phyloP scores from a whole-genome alignment of 1,140 invertebrate genomes.

The Babylonia areolata region DNA sequence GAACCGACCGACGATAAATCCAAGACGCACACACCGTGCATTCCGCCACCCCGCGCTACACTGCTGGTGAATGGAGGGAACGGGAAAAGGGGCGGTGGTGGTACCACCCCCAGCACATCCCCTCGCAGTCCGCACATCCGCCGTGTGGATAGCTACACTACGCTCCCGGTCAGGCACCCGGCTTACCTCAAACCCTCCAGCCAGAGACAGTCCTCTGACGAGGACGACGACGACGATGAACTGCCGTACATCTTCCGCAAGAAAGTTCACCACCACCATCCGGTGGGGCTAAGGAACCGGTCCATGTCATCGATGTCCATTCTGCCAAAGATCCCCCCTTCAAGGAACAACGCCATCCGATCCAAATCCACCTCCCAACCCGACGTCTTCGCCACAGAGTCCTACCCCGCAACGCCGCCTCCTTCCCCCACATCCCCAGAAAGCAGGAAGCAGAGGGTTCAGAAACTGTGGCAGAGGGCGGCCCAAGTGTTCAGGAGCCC shows the following conservation, averaged over 20 bases:
- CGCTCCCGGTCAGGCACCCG: neutral
- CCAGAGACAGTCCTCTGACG: neutral
- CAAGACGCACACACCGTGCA: too few species aligned
- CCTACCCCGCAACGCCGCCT: too few species aligned
- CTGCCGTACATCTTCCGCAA: neutral
- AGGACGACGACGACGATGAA: neutral
- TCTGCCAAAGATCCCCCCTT: neutral
- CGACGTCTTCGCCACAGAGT: neutral
- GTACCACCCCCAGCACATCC: neutral
- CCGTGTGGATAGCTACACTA: neutral
- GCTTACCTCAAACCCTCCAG: neutral
- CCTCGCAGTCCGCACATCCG: neutral
- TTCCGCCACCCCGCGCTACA: neutral
- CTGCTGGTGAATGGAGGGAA: neutral
- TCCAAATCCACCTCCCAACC: neutral
- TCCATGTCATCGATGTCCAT: neutral
- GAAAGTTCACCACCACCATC: neutral
- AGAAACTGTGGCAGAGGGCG: neutral
- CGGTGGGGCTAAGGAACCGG: neutral
- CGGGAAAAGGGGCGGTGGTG: neutral
- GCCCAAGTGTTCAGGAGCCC: neutral
- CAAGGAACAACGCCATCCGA: neutral
- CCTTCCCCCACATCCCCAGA: neutral
- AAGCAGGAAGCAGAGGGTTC: neutral
- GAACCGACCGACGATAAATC: neutral